Percentiles rank a stretch among this genome's conserved stretches.
These are phyloP conservation scores for Syrrhaptes paradoxus DNA, from an alignment of 2,113 vertebrate species.

Conservation along the genomic window DNA sequence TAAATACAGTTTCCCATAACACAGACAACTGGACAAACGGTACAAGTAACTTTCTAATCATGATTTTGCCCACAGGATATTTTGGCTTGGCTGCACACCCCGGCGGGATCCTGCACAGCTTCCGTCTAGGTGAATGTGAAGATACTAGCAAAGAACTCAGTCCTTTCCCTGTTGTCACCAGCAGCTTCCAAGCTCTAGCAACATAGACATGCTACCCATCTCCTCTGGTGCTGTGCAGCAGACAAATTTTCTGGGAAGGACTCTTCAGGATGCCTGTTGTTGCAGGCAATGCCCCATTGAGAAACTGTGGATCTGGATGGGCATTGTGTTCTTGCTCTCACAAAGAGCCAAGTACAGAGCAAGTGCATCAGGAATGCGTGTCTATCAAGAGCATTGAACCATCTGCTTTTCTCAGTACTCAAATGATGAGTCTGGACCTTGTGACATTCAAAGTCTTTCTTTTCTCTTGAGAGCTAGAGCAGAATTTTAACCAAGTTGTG, in stretches of 20 bases:
- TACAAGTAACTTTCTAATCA: not conserved
- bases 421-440: not conserved
- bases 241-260: not conserved
- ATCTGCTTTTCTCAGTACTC: conserved; percentile 15
- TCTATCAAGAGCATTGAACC: not conserved
- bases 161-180: not conserved
- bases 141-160: not conserved
- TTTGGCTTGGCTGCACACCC: not conserved
- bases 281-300: not conserved
- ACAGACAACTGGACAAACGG: not conserved
- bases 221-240: not conserved
- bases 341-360: not conserved
- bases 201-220: not conserved
- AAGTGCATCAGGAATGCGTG: not conserved
- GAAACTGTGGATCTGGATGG: not conserved
- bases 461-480: not conserved
- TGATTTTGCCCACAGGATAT: not conserved
- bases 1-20: not conserved
- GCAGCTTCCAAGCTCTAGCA: not conserved
- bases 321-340: not conserved
- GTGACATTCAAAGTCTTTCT: not conserved
- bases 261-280: not conserved
- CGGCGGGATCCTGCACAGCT: not conserved
- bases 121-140: not conserved
- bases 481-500: conserved; percentile 21